phyloP scores from a whole-genome alignment of 2,888 invertebrate species.

The Lagria hirta region DNA sequence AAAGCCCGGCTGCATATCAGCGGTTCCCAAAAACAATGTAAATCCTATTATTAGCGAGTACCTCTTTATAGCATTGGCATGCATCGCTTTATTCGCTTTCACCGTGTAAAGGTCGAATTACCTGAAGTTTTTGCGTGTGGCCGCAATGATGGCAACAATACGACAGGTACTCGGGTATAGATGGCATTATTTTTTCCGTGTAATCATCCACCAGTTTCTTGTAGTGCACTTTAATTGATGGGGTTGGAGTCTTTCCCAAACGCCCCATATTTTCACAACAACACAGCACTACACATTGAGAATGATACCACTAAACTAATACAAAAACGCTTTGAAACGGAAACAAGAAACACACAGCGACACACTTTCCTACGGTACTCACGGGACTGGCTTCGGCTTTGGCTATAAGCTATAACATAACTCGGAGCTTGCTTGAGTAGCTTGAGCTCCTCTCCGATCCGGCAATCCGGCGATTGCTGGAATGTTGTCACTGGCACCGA shows the following conservation, averaged over 20 bases:
- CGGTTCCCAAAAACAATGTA: conserved; percentile 35
- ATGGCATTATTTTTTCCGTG: conserved; percentile 56
- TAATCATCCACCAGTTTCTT: conserved; percentile 62
- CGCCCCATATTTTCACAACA: conserved; percentile 55
- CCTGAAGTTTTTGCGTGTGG: conserved; percentile 62
- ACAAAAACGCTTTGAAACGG: too few species aligned
- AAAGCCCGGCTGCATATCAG: conserved; percentile 38
- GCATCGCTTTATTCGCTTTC: conserved; percentile 27
- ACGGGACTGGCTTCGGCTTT: conserved; percentile 33
- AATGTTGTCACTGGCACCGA: conserved; percentile 51
- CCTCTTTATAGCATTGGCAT: conserved; percentile 9
- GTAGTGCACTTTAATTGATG: conserved; percentile 61
- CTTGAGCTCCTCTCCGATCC: conserved; percentile 30
- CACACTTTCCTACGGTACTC: conserved; percentile 30
- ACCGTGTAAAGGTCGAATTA: conserved; percentile 43
- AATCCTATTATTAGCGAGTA: conserved; percentile 25
- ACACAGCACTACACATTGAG: conserved; percentile 24
- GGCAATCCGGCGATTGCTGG: conserved; percentile 35
- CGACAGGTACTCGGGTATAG: conserved; percentile 60
- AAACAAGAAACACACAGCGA: conserved; percentile 10
- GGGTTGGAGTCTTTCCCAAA: conserved; percentile 55
- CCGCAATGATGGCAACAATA: conserved; percentile 64
- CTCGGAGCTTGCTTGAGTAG: conserved; percentile 23
- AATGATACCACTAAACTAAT: conserved; percentile 6
- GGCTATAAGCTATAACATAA: too few species aligned